Evolutionary conservation across 1,140 invertebrate species (phyloP).

Genomic region (Leptinotarsa defecta): DNA sequence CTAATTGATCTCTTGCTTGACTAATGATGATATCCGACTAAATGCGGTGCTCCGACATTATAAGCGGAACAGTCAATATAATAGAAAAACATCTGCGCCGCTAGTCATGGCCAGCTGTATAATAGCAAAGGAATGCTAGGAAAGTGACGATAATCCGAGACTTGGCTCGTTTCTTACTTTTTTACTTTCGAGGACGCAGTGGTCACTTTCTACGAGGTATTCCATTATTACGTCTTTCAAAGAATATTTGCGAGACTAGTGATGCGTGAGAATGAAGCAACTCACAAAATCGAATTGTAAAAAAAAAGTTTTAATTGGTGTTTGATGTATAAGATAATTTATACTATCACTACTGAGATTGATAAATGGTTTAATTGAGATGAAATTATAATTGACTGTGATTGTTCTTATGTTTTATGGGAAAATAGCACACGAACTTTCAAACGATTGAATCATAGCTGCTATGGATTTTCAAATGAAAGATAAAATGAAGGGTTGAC

Average conservation of each 20-base stretch:
- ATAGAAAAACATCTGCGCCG: neutral
- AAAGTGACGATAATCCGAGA: slow-evolving; percentile 2
- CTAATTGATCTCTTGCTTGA: too few species aligned
- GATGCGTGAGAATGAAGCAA: slow-evolving; percentile 1
- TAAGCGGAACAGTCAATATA: neutral
- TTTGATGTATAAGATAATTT: neutral
- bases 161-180: neutral
- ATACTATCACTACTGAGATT: neutral
- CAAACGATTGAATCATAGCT: too few species aligned
- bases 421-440: too few species aligned
- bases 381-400: neutral
- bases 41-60: neutral
- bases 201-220: slow-evolving; percentile 8
- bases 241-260: neutral
- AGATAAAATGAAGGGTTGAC: too few species aligned
- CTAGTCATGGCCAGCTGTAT: slow-evolving; percentile 2
- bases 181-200: slow-evolving; percentile 7
- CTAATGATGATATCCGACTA: too few species aligned
- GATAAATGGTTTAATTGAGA: neutral
- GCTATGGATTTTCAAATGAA: too few species aligned
- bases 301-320: neutral
- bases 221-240: neutral
- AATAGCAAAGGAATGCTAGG: slow-evolving; percentile 2
- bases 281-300: neutral
- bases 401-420: neutral